Evolutionary conservation across 2,113 vertebrate species (phyloP), one percentile per base, ranked within the genome.

Genomic region (Neolamprologus caudopunctatus): DNA sequence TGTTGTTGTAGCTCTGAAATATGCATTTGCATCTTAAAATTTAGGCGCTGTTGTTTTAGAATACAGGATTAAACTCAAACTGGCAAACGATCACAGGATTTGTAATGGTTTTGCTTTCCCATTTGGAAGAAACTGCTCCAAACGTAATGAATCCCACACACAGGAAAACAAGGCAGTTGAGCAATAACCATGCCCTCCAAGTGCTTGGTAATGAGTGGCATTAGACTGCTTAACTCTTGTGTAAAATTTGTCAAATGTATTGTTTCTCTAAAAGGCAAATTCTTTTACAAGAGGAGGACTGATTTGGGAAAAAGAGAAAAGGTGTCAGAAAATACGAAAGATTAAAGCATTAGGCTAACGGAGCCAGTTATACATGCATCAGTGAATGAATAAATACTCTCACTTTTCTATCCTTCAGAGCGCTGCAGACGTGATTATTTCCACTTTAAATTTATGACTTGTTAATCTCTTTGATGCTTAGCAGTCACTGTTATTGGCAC

Each of bases 391-490:
- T 68, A 92, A 83, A 94, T 85, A 81, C 90, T 19, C 89, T 82
- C 40, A 40, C n/a, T 40, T 63, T 82, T 83, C 2, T 79, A 14
- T 86, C 28, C 85, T 87, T 86, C 28, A 40, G 53, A 78, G 61
- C 78, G 63, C 80, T 2, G 53, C 88, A 92, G 82, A 93, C 24
- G 80, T 87, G 86, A 92, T 94, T 95, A 90, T 94, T 95, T 94
- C 92, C 93, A 94, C 83, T 91, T 93, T 85, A 82, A 85, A 93
- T 91, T 85, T 92, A 88, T 84, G 84, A 93, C 80, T 91, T 93
- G 87, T 95, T 95, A 95, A 93, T 86, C 82, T 88, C 93, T 93
- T 93, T 94, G 90, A 95, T 95, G 88, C 68, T 94, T 87, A 90
- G 87, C 84, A 88, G 91, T 88, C 68, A 66, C 87, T 88, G 80